Base-by-base conservation (phyloP, 2,113 vertebrate species). In the Manacus vitellinus region DNA sequence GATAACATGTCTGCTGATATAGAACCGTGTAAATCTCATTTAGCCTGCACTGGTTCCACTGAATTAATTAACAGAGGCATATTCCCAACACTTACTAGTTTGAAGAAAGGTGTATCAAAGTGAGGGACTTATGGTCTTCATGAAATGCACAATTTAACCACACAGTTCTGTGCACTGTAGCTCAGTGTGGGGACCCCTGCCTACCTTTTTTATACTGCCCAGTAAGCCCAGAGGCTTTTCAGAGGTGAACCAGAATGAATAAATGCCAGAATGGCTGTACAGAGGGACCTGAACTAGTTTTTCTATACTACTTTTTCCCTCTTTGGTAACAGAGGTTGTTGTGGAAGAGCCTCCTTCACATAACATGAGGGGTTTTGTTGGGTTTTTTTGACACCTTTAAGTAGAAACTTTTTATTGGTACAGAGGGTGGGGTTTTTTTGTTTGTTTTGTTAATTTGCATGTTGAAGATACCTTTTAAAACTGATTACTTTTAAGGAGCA, bases 331-430 rank as follows among this genome's bases (percentile, higher is more conserved):
- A 43, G 30, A 47, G 20, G 13, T n/a, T 61, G 52, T 37, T 44
- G 74, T 33, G 31, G 27, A 71, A 80, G 10, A 56, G 33, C 22
- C 8, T 65, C 23, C 25, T 73, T 62, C 52, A 20, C 19, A 37
- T 43, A 68, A 63, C 0, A 0, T 30, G 6, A 24, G 14, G 1
- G 1, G 0, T 4, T 44, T 51, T 67, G 12, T 55, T 39, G 51
- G 15, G 8, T 15, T 27, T 44, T n/a, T 27, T 70, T 59, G 43
- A 76, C 10, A 85, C 13, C n/a, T 54, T 31, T 8, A 44, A 52
- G 31, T 47, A 66, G 25, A 76, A 66, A 62, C 22, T 33, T 28
- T 75, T 80, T 37, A 51, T 8, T 7, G 5, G 23, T 27, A 27
- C 4, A 39, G 27, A 52, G 19, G 3, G 0, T 33, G 25, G 4